Evolutionary conservation across 2,888 invertebrate species (phyloP), one percentile per base, ranked within the genome.

Genomic region (Zhengitettix transpicula): DNA sequence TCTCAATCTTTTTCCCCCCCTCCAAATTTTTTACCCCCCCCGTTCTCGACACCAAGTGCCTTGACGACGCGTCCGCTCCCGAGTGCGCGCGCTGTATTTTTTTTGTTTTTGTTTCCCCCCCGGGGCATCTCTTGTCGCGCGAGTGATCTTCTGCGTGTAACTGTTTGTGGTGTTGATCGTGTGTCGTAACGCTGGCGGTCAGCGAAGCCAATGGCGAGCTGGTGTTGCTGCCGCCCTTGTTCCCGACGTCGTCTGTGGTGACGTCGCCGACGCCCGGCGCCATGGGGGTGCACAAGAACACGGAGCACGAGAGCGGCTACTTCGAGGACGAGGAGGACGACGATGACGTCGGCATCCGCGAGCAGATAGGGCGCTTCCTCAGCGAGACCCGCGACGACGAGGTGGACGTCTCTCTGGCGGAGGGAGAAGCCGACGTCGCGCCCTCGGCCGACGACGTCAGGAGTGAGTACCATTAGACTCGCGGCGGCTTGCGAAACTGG

Each of bases 241-340:
- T 16, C 16, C 51, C 51, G 47, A 8, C 5, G n/a, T n/a, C 51
- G 51, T 14, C 51, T 16, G 28, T 28, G 51, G 16, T n/a, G 16
- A 51, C n/a, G 51, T 51, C n/a, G 51, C 10, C n/a, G 51, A n/a
- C 51, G 51, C 51, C 15, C 10, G 56, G 41, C 42, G 54, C 40
- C 40, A 82, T 82, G 81, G 78, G 77, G 69, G 73, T 78, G 66
- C 80, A 81, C 66, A 83, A 83, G 67, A 81, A 81, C 68, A 79
- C 81, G 66, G 84, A 84, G 67, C 84, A 88, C 78, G 89, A 89
- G 77, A 88, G 88, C 72, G 88, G 88, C 65, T 89, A 86, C 72
- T 89, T 86, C 78, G 88, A 88, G 74, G 87, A 85, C 67, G 83
- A 80, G 68, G 81, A 82, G 70, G 79, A 80, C 65, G 75, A 74